Percentiles rank a stretch among this genome's conserved stretches.
These are phyloP conservation scores for Lacerta bilineata DNA, from an alignment of 2,797 vertebrate genomes.

Conservation along the genomic window DNA sequence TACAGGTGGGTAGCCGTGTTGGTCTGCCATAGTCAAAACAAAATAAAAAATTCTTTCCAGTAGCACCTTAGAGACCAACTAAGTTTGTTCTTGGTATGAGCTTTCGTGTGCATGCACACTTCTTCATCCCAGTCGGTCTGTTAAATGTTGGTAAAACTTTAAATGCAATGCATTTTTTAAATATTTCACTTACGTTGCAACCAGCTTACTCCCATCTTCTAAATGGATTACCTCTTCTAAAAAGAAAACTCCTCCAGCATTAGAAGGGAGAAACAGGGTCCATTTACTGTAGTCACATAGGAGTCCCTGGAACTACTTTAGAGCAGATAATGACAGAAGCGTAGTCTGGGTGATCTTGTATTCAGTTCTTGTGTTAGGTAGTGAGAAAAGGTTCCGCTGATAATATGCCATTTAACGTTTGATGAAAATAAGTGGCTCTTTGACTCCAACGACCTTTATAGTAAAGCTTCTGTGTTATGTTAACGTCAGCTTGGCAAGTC, in stretches of 20 bases:
- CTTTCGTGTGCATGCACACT: too few relatives aligned
- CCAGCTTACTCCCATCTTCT: not conserved
- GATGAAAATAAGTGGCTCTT: constrained; percentile 39
- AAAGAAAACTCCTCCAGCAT: not conserved
- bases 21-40: too few relatives aligned
- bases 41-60: too few relatives aligned
- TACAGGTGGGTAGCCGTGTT: too few relatives aligned
- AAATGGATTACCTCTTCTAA: not conserved
- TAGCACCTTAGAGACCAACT: too few relatives aligned
- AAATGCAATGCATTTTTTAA: not conserved
- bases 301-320: not conserved
- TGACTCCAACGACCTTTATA: constrained; percentile 3
- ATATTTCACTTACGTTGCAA: constrained; percentile 9
- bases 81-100: too few relatives aligned
- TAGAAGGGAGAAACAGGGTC: not conserved
- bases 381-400: not conserved
- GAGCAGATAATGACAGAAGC: constrained; percentile 1
- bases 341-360: constrained; percentile 1
- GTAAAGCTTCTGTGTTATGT: constrained; percentile 28
- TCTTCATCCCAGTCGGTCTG: not conserved
- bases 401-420: constrained; percentile 37
- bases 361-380: constrained; percentile 21
- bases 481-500: constrained; percentile 14
- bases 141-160: not conserved
- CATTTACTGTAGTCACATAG: constrained; percentile 2